A percentile compares a stretch with the other conserved stretches of the same genome.
Evolutionary conservation across 2,113 vertebrate genomes (phyloP).

Genomic region (Neotragus pygmaeus): DNA sequence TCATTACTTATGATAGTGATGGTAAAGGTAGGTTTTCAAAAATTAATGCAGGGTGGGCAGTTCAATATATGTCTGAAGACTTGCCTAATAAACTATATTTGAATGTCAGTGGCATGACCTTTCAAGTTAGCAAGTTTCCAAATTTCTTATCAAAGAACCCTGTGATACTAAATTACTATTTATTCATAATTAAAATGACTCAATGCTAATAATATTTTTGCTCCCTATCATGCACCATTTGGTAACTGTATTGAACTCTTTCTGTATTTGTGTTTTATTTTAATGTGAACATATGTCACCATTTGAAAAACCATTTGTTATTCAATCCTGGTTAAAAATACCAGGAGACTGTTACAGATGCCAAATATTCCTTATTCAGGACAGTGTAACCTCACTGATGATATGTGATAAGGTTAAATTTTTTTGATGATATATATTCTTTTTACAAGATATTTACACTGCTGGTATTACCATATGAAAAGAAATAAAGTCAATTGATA

Average conservation of each 20-base stretch:
- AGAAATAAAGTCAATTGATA: slow-evolving; percentile 79
- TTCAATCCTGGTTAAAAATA: slow-evolving; percentile 32
- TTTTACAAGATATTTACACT: slow-evolving; percentile 60
- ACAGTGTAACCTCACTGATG: slow-evolving; percentile 18
- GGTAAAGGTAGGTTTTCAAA: neutral
- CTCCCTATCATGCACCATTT: neutral
- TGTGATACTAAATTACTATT: slow-evolving; percentile 16
- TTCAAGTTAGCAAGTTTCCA: neutral
- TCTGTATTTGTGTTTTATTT: slow-evolving; percentile 24
- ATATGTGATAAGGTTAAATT: neutral
- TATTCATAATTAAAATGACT: slow-evolving; percentile 8
- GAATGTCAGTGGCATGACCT: neutral
- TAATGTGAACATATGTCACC: slow-evolving; percentile 32
- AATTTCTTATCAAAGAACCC: slow-evolving; percentile 4
- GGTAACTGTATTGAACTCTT: neutral
- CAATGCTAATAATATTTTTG: neutral
- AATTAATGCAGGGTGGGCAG: neutral
- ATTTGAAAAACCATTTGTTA: slow-evolving; percentile 10
- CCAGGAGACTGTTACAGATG: slow-evolving; percentile 47
- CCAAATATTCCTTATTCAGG: slow-evolving; percentile 58
- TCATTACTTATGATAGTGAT: neutral
- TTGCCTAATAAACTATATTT: neutral
- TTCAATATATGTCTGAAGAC: neutral
- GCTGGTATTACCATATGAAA: slow-evolving; percentile 74
- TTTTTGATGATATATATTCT: slow-evolving; percentile 46